phyloP scores from a whole-genome alignment of 2,113 vertebrate genomes.

The Heteronetta atricapilla region DNA sequence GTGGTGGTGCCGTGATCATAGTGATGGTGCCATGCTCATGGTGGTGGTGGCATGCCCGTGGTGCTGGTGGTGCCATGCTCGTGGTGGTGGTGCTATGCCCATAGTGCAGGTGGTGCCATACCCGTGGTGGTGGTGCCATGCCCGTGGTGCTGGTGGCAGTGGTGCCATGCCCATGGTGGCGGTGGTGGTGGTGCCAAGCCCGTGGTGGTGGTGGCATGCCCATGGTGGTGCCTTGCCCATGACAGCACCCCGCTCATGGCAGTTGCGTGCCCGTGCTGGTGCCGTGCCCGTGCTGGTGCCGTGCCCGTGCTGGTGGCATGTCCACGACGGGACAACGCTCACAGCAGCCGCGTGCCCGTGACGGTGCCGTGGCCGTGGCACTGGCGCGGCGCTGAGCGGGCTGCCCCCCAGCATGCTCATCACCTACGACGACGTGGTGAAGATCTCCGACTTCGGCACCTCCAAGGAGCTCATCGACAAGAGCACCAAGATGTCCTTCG shows the following conservation, averaged over 20 bases:
- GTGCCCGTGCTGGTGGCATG: neutral
- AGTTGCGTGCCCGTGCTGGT: too few species aligned
- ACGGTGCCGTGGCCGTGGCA: neutral
- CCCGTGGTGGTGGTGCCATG: rapidly evolving
- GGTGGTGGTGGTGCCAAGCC: rapidly evolving
- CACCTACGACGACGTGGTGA: slow-evolving; percentile 96
- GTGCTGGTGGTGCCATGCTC: neutral
- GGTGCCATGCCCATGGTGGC: too few species aligned
- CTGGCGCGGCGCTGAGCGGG: neutral
- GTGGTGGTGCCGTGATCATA: neutral
- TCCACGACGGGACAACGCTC: rapidly evolving
- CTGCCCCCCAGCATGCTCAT: slow-evolving; percentile 89
- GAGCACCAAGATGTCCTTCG: slow-evolving; percentile 99
- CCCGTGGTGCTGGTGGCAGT: rapidly evolving
- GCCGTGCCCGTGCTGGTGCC: neutral
- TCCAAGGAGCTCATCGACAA: slow-evolving; percentile 98
- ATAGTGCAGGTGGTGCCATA: rapidly evolving
- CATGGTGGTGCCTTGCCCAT: rapidly evolving
- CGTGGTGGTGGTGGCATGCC: rapidly evolving
- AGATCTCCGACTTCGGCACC: slow-evolving; percentile 98
- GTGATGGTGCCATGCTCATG: rapidly evolving
- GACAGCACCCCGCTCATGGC: too few species aligned
- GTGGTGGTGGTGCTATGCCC: neutral
- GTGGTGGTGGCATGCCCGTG: neutral
- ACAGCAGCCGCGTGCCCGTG: neutral